Percentiles rank a stretch among this genome's conserved stretches.
Evolutionary conservation across 2,113 vertebrate genomes (phyloP).

Genomic region (Chloebia gouldiae): DNA sequence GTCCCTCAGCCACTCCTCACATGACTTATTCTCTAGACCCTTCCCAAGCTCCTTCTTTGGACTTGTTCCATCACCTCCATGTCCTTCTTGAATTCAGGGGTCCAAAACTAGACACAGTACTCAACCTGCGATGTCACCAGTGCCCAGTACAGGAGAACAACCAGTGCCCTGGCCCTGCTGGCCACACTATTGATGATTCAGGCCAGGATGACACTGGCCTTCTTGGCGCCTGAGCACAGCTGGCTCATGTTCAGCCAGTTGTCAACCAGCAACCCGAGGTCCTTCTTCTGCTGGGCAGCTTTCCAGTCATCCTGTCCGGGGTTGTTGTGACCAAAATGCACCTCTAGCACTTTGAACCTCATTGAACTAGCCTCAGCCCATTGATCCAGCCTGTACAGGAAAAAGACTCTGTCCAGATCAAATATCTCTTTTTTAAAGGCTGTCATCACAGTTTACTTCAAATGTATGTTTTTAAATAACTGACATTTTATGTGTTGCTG

Average conservation of each 20-base stretch:
- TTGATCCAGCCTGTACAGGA: neutral
- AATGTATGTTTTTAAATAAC: neutral
- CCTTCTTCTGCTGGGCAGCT: neutral
- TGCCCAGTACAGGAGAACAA: fast-evolving
- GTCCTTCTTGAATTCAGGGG: neutral
- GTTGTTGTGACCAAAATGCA: neutral
- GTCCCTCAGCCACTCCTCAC: neutral
- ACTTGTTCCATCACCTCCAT: neutral
- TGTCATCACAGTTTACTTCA: neutral
- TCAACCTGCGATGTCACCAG: neutral
- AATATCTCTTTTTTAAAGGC: neutral
- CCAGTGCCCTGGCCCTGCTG: neutral
- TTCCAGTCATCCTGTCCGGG: neutral
- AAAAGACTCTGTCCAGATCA: neutral
- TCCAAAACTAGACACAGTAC: neutral
- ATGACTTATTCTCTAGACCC: neutral
- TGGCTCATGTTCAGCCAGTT: neutral
- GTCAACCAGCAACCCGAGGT: neutral
- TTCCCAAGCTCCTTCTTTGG: neutral
- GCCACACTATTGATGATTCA: neutral
- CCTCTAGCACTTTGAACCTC: neutral
- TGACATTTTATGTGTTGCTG: neutral
- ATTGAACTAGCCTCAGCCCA: neutral
- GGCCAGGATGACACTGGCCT: no score
- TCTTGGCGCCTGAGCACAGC: neutral